Percentiles rank a stretch among this genome's conserved stretches.
Evolutionary conservation across 2,797 vertebrate genomes (phyloP).

Genomic region (Manis pentadactyla): DNA sequence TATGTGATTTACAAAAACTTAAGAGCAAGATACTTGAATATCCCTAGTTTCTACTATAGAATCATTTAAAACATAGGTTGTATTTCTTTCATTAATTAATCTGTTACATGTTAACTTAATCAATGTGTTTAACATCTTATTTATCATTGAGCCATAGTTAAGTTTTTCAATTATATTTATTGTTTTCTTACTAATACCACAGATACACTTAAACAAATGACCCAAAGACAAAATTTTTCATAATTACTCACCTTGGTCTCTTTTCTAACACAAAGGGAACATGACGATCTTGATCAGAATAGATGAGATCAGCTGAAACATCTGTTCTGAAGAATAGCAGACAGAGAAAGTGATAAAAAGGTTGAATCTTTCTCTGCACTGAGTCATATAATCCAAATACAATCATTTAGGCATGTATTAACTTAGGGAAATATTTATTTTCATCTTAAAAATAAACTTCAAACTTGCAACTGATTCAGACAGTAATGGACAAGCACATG

Average conservation of each 20-base stretch:
- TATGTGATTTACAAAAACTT: not conserved
- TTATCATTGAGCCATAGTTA: not conserved
- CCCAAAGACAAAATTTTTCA: not conserved
- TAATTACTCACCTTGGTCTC: not conserved
- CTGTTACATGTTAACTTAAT: not conserved
- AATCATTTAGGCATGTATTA: not conserved
- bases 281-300: rapidly evolving
- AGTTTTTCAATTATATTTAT: not conserved
- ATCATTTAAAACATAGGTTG: too few species aligned
- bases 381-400: not conserved
- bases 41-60: not conserved
- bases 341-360: not conserved
- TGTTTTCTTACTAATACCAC: not conserved
- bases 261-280: not conserved
- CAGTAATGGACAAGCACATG: not conserved
- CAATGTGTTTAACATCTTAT: not conserved
- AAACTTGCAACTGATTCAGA: not conserved
- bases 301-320: not conserved
- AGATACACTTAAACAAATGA: not conserved
- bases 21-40: not conserved
- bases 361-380: not conserved
- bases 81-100: too few species aligned
- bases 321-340: not conserved
- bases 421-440: not conserved
- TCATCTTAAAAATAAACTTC: not conserved